phyloP scores from a whole-genome alignment of 1,140 invertebrate genomes.

The Cherax destructor region DNA sequence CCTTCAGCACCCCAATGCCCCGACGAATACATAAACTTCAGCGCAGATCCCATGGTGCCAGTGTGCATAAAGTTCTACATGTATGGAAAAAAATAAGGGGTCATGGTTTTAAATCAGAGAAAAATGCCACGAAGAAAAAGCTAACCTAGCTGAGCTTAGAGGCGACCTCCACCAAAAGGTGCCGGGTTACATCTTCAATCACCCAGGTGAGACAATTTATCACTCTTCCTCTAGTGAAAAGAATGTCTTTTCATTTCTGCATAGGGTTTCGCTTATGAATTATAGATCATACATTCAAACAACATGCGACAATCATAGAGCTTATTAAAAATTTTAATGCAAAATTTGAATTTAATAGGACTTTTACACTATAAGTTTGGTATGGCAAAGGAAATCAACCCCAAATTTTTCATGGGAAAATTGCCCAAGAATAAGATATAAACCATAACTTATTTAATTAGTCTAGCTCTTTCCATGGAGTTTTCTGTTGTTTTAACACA shows the following conservation, averaged over 20 bases:
- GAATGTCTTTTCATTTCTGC: neutral
- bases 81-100: neutral
- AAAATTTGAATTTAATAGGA: too few relatives aligned
- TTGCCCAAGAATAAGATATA: too few relatives aligned
- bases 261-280: too few relatives aligned
- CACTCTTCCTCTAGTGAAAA: neutral
- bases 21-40: neutral
- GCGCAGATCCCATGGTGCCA: neutral
- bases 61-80: conserved; percentile 7
- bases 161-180: neutral
- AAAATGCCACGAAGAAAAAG: neutral
- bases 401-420: too few relatives aligned
- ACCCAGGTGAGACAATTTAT: conserved; percentile 11
- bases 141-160: neutral
- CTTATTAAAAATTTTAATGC: too few relatives aligned
- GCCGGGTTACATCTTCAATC: neutral
- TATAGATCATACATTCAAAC: too few relatives aligned
- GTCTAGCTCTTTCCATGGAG: too few relatives aligned
- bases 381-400: too few relatives aligned
- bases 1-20: neutral
- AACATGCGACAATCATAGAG: too few relatives aligned
- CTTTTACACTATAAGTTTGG: too few relatives aligned
- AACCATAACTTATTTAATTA: too few relatives aligned
- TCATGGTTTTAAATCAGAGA: neutral
- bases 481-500: too few relatives aligned